Conservation (phyloP, 2,797 vertebrate genomes). For the Lepus townsendii region DNA sequence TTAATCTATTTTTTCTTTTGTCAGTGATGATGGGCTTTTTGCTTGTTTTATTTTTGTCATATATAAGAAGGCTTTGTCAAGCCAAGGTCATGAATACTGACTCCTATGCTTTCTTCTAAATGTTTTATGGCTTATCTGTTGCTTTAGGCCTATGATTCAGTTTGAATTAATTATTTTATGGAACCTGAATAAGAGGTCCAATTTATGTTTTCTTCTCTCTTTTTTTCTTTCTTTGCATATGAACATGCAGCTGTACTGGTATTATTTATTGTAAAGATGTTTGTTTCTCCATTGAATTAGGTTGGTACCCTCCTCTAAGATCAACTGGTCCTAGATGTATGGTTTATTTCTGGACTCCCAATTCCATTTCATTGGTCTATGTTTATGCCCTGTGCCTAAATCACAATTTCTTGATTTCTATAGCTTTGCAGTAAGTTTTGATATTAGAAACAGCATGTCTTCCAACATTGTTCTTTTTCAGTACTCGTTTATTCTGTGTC, state of each 20-base stretch:
- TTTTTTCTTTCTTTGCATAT: not conserved
- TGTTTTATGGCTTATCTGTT: not conserved
- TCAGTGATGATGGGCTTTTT: not conserved
- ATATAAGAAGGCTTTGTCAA: not conserved
- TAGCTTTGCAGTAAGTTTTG: too few species aligned
- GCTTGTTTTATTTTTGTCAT: not conserved
- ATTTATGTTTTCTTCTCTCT: not conserved
- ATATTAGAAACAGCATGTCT: not conserved
- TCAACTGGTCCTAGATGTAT: too few species aligned
- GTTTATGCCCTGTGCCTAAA: not conserved
- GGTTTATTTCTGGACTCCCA: not conserved
- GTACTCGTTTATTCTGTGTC: not conserved
- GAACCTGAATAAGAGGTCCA: not conserved
- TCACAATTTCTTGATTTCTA: not conserved
- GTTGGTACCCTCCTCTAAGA: not conserved
- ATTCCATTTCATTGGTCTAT: not conserved
- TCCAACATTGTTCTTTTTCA: not conserved
- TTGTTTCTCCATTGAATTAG: not conserved
- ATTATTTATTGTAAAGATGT: not conserved
- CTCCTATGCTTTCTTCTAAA: not conserved
- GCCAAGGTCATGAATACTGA: too few species aligned
- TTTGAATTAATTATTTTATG: not conserved
- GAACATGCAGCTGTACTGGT: not conserved
- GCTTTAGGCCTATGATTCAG: not conserved
- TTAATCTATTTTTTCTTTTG: not conserved